Evolutionary conservation across 2,113 vertebrate genomes (phyloP).

Genomic region (Macrotus californicus): DNA sequence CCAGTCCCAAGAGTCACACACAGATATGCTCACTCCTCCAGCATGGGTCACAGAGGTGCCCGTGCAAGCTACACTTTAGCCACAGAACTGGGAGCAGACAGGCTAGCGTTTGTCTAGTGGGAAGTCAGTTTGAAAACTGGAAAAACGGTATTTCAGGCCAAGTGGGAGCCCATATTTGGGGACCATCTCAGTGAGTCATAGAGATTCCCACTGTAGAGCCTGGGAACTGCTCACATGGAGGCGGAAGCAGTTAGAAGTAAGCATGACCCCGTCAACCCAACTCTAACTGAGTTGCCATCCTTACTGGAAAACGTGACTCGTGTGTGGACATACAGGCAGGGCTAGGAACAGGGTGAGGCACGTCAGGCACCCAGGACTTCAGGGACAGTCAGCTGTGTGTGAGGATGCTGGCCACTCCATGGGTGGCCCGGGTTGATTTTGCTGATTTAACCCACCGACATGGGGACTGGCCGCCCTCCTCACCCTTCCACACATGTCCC

Average conservation of each 20-base stretch:
- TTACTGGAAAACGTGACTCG: neutral
- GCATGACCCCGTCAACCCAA: neutral
- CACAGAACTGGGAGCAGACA: neutral
- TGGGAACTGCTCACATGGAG: neutral
- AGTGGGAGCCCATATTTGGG: neutral
- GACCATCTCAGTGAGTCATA: neutral
- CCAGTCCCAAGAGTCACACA: neutral
- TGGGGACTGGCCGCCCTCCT: neutral
- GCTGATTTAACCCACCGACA: neutral
- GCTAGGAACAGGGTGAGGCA: neutral
- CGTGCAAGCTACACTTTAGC: neutral
- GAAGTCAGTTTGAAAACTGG: neutral
- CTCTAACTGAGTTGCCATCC: neutral
- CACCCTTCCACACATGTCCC: neutral
- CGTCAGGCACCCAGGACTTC: rapidly evolving
- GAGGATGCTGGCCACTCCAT: rapidly evolving
- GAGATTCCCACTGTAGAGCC: neutral
- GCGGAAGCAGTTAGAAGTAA: neutral
- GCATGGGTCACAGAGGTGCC: neutral
- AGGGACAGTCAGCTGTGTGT: neutral
- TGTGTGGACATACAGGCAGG: neutral
- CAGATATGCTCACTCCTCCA: neutral
- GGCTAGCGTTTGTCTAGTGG: neutral
- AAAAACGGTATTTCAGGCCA: neutral
- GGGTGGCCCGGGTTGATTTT: neutral